Base-by-base conservation (phyloP, 2,888 invertebrate species). In the Muscina levida region DNA sequence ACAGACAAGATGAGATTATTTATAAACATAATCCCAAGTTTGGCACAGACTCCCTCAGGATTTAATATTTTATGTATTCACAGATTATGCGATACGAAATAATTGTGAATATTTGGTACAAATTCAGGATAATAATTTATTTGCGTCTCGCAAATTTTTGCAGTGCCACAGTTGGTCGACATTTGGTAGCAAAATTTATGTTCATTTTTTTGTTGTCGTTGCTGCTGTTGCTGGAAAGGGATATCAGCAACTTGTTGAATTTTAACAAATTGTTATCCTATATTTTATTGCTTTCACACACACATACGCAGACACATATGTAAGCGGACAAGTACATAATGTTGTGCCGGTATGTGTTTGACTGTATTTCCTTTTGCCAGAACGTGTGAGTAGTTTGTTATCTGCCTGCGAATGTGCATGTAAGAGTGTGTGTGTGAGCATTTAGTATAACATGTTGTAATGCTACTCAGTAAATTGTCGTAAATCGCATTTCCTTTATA, bases 221-320 rank as follows among this genome's bases (percentile, higher is more conserved):
- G 17, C 8, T 22, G 11, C 3, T 8, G 11, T 1, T 22, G 3
- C 11, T 51, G 17, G 51, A 11, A 11, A 11, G 19, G 53, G 24
- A 42, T 75, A 67, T 81, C 73, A 75, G 74, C 77, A 81, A 83
- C 83, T 83, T 83, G 83, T 83, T 83, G 83, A 83, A 79, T 76
- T 80, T 80, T 82, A 81, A 83, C 82, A 83, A 83, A 83, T 83
- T 83, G 83, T 83, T 83, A 83, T 83, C 81, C 83, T 76, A 77
- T 82, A 82, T 83, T 83, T 83, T 79, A 79, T 79, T 72, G 72
- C 72, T 24, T 57, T 51, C 13, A 42, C 66, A 22, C 66, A 57
- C 46, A 46, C 17, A 24, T 22, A 42, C 39, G 56, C 31, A 31
- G 46, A 13, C 48, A 22, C 11, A 1, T 51, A 19, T 51, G 19